Conservation (phyloP, 1,140 invertebrate species). For the Diabrotica virgifera region DNA sequence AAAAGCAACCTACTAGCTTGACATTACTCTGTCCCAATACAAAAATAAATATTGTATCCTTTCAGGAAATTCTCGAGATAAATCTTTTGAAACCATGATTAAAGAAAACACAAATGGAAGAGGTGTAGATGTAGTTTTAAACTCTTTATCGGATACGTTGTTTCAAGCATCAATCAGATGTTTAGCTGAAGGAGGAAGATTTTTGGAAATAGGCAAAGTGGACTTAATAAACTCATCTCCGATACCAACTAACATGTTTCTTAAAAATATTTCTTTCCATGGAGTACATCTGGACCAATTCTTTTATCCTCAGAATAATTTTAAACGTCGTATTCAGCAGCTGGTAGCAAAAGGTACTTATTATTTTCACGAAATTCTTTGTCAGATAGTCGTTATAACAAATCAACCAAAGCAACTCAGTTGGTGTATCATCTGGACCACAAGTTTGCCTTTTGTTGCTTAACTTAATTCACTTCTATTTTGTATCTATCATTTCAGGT, state of each 20-base stretch:
- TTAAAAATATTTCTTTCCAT: conserved; percentile 96
- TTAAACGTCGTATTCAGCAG: conserved; percentile 68
- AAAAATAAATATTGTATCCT: not conserved
- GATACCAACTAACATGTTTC: conserved; percentile 88
- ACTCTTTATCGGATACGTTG: conserved; percentile 90
- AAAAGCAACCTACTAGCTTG: no score
- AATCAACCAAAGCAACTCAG: no score
- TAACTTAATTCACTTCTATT: not conserved
- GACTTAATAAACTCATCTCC: conserved; percentile 87
- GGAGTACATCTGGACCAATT: conserved; percentile 90
- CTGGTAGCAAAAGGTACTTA: conserved; percentile 69
- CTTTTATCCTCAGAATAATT: conserved; percentile 65
- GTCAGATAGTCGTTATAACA: no score
- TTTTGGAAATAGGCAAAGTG: conserved; percentile 87
- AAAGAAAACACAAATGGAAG: conserved; percentile 71
- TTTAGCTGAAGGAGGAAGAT: conserved; percentile 83
- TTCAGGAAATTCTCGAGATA: conserved; percentile 82
- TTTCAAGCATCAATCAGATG: conserved; percentile 89
- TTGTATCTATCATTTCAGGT: conserved; percentile 40
- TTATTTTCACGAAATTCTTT: no score
- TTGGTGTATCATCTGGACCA: no score
- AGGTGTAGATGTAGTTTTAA: conserved; percentile 90
- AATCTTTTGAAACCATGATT: conserved; percentile 84
- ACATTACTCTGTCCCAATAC: no score
- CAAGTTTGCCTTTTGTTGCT: no score